Conservation (phyloP, 35 echinoderm and acorn worm genomes). For the Lytechinus variegatus region DNA sequence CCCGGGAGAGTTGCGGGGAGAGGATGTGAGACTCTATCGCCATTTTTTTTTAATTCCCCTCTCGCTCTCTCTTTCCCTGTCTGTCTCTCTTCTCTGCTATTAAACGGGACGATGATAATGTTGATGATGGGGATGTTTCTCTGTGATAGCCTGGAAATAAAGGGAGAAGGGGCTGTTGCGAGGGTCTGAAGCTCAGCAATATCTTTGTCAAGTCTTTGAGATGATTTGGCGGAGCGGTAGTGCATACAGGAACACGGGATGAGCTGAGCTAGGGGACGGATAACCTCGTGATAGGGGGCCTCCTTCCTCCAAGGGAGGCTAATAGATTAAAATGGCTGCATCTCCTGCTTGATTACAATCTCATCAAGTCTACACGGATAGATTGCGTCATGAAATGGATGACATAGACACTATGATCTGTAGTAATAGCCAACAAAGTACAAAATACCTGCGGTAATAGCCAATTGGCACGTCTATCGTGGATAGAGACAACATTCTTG, state of each 20-base stretch:
- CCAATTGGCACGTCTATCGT: too few species aligned
- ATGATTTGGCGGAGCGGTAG: slow-evolving; percentile 47
- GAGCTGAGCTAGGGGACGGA: slow-evolving; percentile 29
- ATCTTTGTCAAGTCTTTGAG: not conserved
- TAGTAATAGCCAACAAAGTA: not conserved
- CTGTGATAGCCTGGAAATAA: slow-evolving; percentile 30
- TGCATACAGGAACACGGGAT: slow-evolving; percentile 34
- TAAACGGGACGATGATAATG: slow-evolving; percentile 27
- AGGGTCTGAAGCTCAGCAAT: not conserved
- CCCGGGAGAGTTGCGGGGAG: slow-evolving; percentile 51
- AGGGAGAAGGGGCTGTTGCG: not conserved
- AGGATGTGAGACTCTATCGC: slow-evolving; percentile 56
- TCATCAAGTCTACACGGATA: not conserved
- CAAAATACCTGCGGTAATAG: too few species aligned
- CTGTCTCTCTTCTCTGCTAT: slow-evolving; percentile 15
- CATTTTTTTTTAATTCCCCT: not conserved
- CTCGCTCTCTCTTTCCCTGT: not conserved
- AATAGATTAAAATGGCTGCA: slow-evolving; percentile 29
- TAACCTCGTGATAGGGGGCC: slow-evolving; percentile 39
- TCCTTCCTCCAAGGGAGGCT: slow-evolving; percentile 23
- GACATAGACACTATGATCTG: not conserved
- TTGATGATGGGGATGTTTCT: slow-evolving; percentile 39
- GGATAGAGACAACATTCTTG: too few species aligned
- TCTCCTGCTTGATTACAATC: not conserved
- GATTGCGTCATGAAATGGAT: not conserved